Conservation (phyloP, 2,888 invertebrate genomes). For the Belgica antarctica region DNA sequence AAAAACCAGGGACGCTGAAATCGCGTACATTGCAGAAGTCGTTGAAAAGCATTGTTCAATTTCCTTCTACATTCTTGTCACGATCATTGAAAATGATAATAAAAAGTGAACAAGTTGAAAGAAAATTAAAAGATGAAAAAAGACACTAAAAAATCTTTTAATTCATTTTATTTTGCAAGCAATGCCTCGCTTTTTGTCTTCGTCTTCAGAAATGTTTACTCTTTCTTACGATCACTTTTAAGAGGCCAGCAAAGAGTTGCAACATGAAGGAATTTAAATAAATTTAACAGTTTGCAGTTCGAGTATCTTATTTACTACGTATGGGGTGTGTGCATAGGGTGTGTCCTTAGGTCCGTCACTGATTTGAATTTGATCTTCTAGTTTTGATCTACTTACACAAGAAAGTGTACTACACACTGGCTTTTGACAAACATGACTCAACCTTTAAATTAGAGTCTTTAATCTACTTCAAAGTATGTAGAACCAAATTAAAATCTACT, state of each 20-base stretch:
- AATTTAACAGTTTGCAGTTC: slow-evolving; percentile 19
- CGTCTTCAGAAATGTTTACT: background rate
- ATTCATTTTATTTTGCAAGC: slow-evolving; percentile 41
- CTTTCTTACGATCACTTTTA: slow-evolving; percentile 6
- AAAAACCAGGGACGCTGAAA: background rate
- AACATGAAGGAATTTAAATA: slow-evolving; percentile 26
- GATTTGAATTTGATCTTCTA: no score
- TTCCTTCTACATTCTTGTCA: slow-evolving; percentile 39
- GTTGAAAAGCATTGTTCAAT: slow-evolving; percentile 22
- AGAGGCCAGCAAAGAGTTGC: background rate
- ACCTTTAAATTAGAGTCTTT: no score
- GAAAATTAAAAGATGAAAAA: slow-evolving; percentile 40
- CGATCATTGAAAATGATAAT: slow-evolving; percentile 44
- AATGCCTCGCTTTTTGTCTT: background rate
- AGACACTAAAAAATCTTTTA: slow-evolving; percentile 30
- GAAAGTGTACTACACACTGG: no score
- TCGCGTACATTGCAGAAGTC: background rate
- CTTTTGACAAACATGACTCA: no score
- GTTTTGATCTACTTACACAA: no score
- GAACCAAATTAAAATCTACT: no score
- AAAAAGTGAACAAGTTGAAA: slow-evolving; percentile 44
- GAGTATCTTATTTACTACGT: slow-evolving; percentile 16
- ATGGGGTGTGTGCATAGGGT: no score
- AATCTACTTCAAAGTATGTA: no score
- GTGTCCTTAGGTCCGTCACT: no score